Conservation (phyloP, 2,113 vertebrate species). For the Cynopterus brachyotis region DNA sequence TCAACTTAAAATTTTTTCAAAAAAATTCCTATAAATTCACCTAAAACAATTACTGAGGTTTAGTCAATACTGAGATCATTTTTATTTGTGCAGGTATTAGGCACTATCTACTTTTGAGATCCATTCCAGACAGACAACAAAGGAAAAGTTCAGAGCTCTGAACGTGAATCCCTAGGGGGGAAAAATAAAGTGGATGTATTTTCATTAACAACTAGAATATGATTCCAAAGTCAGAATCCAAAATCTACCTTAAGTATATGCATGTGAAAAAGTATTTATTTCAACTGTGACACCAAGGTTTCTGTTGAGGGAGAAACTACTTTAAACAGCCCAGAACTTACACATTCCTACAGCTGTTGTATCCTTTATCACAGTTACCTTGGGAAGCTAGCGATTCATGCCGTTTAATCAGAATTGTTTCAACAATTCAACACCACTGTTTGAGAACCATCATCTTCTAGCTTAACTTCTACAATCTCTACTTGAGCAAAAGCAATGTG, state of each 20-base stretch:
- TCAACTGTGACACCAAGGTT: neutral
- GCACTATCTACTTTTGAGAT: slow-evolving; percentile 48
- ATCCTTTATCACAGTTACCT: neutral
- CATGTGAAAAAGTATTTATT: neutral
- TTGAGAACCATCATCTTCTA: neutral
- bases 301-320: neutral
- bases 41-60: neutral
- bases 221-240: neutral
- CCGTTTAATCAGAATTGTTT: neutral
- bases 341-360: neutral
- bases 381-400: neutral
- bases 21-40: neutral
- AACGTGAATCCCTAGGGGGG: neutral
- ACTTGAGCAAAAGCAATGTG: neutral
- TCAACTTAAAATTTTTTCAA: slow-evolving; percentile 35
- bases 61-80: neutral
- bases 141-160: neutral
- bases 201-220: slow-evolving; percentile 22
- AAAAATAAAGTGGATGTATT: neutral
- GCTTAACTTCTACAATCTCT: neutral
- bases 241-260: neutral
- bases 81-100: neutral
- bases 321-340: neutral
- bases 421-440: neutral
- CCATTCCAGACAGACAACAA: neutral